Percentiles rank a stretch among this genome's conserved stretches.
These are phyloP conservation scores for Saimiri boliviensis DNA, from an alignment of 2,113 vertebrate genomes.

Conservation along the genomic window DNA sequence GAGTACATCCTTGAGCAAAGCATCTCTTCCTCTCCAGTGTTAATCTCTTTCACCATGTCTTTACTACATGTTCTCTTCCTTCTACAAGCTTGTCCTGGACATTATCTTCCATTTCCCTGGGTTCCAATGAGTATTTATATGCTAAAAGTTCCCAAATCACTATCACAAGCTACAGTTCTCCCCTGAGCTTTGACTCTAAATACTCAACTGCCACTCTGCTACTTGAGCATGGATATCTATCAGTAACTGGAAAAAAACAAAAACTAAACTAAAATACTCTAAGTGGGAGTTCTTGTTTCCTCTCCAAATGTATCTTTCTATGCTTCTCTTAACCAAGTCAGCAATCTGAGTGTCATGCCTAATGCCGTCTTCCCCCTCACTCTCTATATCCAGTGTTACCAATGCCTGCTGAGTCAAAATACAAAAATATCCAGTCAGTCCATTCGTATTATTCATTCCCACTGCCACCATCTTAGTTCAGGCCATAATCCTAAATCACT, in stretches of 20 bases:
- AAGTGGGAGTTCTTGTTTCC: not conserved
- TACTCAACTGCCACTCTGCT: not conserved
- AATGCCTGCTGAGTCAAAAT: not conserved
- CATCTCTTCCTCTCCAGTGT: not conserved
- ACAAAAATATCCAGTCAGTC: not conserved
- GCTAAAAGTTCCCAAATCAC: not conserved
- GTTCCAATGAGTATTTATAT: not conserved
- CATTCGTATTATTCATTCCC: not conserved
- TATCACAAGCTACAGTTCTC: not conserved
- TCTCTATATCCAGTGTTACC: not conserved
- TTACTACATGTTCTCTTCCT: fast-evolving
- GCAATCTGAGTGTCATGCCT: not conserved
- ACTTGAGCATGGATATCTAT: too few species aligned
- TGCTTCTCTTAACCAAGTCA: not conserved
- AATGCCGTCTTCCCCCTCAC: too few species aligned
- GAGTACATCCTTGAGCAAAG: not conserved
- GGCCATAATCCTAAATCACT: not conserved
- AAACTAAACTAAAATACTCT: not conserved
- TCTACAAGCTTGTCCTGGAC: not conserved
- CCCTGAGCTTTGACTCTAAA: not conserved
- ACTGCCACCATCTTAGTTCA: not conserved
- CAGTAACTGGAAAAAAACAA: not conserved
- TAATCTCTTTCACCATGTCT: not conserved
- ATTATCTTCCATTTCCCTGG: not conserved
- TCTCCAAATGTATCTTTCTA: not conserved